Conservation (phyloP, 2,888 invertebrate species). For the Muschampia plurimacula region DNA sequence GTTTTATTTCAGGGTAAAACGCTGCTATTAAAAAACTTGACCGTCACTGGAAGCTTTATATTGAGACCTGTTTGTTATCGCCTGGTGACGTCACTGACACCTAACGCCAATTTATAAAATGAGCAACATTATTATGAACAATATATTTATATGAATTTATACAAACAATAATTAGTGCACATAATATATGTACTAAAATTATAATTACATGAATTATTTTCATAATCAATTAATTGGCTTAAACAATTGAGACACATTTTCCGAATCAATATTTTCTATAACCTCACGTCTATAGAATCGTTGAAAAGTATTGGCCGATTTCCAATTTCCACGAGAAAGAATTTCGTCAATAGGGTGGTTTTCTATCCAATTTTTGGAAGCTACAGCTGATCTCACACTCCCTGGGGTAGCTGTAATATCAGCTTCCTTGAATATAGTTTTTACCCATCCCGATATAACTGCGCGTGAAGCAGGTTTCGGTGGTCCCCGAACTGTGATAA, state of each 20-base stretch:
- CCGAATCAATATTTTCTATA: not conserved
- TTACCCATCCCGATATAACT: conserved; percentile 19
- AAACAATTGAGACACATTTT: conserved; percentile 1
- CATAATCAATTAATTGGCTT: not conserved
- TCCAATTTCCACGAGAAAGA: conserved; percentile 16
- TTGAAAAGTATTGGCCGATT: conserved; percentile 2
- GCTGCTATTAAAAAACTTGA: conserved; percentile 19
- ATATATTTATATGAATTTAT: too few relatives aligned
- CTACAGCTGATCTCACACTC: conserved; percentile 8
- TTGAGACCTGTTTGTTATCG: conserved; percentile 34
- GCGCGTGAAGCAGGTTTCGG: conserved; percentile 14
- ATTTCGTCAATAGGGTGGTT: conserved; percentile 17
- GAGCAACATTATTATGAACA: too few relatives aligned
- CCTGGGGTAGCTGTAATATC: not conserved
- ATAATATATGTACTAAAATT: not conserved
- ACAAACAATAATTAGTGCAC: too few relatives aligned
- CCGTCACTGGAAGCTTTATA: conserved; percentile 28
- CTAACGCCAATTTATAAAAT: conserved; percentile 6
- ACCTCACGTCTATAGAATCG: conserved; percentile 13
- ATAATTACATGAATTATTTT: not conserved
- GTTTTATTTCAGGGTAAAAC: conserved; percentile 26
- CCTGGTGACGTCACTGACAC: conserved; percentile 22
- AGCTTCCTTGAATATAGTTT: conserved; percentile 2
- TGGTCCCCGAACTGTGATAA: conserved; percentile 16
- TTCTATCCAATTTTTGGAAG: conserved; percentile 13